Evolutionary conservation across 1,140 invertebrate genomes (phyloP), one percentile per base, ranked within the genome.

Genomic region (Sipha flava): DNA sequence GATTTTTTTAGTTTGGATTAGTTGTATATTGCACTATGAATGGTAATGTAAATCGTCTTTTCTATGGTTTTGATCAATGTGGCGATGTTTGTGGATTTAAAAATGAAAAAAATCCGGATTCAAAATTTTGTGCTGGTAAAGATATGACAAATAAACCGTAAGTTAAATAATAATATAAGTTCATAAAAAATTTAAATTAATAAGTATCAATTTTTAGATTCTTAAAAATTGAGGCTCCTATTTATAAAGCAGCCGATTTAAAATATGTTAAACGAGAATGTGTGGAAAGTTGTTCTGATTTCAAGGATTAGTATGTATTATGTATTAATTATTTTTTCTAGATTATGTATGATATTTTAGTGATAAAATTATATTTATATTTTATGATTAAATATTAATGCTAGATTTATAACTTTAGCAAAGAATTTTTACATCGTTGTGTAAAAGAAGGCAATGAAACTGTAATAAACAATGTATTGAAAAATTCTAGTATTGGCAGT

Each of bases 31-130:
- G 52, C 29, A 29, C 72, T 16, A 3, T 4, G 23, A 62, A 81
- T 54, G 80, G 88, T 5, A 88, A 91, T 81, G 86, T 90, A 47
- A 86, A 87, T 81, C 85, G 91, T 26, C 84, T 92, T 16, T 83
- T 91, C 45, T 88, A 91, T 84, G 91, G 91, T 12, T 90, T 89
- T 81, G 90, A 92, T 82, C 88, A 90, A 82, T 91, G 89, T 83
- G 91, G 88, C 3, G 90, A 92, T 82, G 85, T 91, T 64, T 93
- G 91, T 83, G 90, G 91, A 7, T 86, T 85, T 59, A 88, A 88
- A 80, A 87, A 86, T 10, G n/a, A n/a, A n/a, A 23, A 83, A n/a
- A 82, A 85, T 49, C 83, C 81, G 79, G 79, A 54, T 34, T 49
- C 43, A 12, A 49, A 43, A 34, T 54, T 80, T n/a, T 86, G 88